phyloP scores from a whole-genome alignment of 2,113 vertebrate genomes.

The Sebastes schlegelii region DNA sequence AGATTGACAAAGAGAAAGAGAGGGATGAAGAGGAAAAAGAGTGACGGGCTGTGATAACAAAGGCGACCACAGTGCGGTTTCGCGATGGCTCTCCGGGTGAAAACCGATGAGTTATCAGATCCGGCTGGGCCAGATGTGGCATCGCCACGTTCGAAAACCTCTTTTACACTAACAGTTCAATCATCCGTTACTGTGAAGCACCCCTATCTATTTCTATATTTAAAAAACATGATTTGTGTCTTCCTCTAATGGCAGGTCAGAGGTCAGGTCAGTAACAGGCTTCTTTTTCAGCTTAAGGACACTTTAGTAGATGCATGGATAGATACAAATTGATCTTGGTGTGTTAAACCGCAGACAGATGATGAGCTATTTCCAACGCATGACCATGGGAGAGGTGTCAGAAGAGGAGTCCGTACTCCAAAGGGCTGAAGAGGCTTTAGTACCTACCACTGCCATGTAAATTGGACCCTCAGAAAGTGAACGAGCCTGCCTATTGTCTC shows the following conservation, averaged over 20 bases:
- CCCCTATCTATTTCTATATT: background rate
- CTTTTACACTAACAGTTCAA: slow-evolving; percentile 34
- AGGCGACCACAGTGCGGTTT: slow-evolving; percentile 71
- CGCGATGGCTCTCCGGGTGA: slow-evolving; percentile 61
- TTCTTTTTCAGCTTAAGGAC: background rate
- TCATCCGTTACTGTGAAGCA: slow-evolving; percentile 13
- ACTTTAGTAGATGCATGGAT: background rate
- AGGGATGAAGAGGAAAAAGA: slow-evolving; percentile 61
- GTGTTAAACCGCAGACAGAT: slow-evolving; percentile 9
- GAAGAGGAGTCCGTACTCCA: slow-evolving; percentile 50
- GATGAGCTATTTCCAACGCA: slow-evolving; percentile 45
- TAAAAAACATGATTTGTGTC: background rate
- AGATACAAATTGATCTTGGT: slow-evolving; percentile 20
- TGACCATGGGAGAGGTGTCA: slow-evolving; percentile 51
- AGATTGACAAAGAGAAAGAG: slow-evolving; percentile 70
- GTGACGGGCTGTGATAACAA: slow-evolving; percentile 73
- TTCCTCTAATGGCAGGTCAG: background rate
- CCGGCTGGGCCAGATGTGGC: slow-evolving; percentile 67
- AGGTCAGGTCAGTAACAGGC: slow-evolving; percentile 22
- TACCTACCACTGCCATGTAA: slow-evolving; percentile 75
- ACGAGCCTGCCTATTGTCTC: slow-evolving; percentile 82
- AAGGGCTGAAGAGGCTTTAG: slow-evolving; percentile 65
- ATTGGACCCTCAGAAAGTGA: slow-evolving; percentile 78
- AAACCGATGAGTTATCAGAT: slow-evolving; percentile 71
- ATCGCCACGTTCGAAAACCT: background rate